A percentile compares a stretch with the other conserved stretches of the same genome.
Evolutionary conservation across 2,113 vertebrate species (phyloP).

Genomic region (Calidris pugnax): DNA sequence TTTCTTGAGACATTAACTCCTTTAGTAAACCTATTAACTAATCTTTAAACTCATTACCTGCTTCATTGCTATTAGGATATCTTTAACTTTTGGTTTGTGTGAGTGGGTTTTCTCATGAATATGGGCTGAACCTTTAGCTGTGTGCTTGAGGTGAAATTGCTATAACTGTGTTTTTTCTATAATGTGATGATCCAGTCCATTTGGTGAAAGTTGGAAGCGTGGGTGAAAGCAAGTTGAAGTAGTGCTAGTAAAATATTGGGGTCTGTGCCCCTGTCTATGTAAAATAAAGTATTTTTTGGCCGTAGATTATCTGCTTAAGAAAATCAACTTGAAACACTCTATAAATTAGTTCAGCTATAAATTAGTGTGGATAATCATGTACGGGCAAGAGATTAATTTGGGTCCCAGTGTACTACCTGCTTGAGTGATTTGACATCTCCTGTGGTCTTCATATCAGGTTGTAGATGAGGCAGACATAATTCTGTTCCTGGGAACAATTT

Average conservation of each 20-base stretch:
- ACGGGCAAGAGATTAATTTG: neutral
- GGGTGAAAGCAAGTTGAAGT: neutral
- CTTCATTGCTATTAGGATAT: neutral
- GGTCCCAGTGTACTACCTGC: neutral
- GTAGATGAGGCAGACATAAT: neutral
- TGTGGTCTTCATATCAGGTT: neutral
- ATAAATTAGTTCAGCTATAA: neutral
- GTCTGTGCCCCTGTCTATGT: neutral
- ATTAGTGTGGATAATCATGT: neutral
- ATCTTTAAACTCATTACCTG: neutral
- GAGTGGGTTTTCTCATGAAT: neutral
- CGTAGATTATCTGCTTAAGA: neutral
- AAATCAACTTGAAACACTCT: neutral
- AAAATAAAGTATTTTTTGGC: neutral
- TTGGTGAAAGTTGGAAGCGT: neutral
- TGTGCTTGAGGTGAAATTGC: neutral
- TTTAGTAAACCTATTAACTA: constrained; percentile 15
- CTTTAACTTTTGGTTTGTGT: neutral
- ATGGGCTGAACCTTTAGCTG: neutral
- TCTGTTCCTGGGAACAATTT: neutral
- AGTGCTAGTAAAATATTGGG: neutral
- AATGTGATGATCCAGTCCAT: neutral
- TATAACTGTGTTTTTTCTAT: neutral
- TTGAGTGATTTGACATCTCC: neutral
- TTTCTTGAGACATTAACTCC: constrained; percentile 10